Base-by-base conservation (phyloP, 1,140 invertebrate genomes). In the Tetraneura akinire region DNA sequence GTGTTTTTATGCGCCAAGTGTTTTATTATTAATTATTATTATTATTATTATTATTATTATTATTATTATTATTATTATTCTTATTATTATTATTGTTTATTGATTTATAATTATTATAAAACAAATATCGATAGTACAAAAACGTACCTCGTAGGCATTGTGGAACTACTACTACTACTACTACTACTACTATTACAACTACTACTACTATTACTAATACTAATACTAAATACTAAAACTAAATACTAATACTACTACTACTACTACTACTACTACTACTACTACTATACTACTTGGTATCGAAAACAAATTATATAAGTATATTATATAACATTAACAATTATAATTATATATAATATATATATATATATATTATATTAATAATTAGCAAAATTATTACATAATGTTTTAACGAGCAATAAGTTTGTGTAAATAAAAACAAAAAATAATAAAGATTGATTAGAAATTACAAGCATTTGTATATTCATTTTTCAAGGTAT, bases 41-140 rank as follows among this genome's bases (percentile, higher is more conserved):
- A 45, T 68, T 49, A 16, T 55, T 37, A n/a, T 73, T 37, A 21
- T 68, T 45, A 42, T 68, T 57, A 53, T 73, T 60, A 57, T 60
- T 47, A 45, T 78, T 60, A 57, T 60, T 74, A 37, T 74, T 18
- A 57, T 76, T 29, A 68, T 68, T 68, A 45, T 68, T 49, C 14
- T 55, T 55, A n/a, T 73, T 37, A 21, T 68, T 45, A 42, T 68
- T 74, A 53, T 73, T 32, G 16, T 73, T 73, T 73, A 4, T 78
- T 78, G 37, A 62, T 62, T 62, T 78, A 60, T 78, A 23, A 62
- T 42, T 42, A 37, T 37, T 45, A 23, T 60, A 37, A 78, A 78
- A 78, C 74, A 78, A 78, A 78, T 78, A 78, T 78, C 74, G 74
- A 78, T 78, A 78, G 74, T 78, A 78, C 74, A 78, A 78, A 78